These are phyloP conservation scores for Heliothis subflexa DNA, from an alignment of 1,140 invertebrate species.

Conservation along the genomic window DNA sequence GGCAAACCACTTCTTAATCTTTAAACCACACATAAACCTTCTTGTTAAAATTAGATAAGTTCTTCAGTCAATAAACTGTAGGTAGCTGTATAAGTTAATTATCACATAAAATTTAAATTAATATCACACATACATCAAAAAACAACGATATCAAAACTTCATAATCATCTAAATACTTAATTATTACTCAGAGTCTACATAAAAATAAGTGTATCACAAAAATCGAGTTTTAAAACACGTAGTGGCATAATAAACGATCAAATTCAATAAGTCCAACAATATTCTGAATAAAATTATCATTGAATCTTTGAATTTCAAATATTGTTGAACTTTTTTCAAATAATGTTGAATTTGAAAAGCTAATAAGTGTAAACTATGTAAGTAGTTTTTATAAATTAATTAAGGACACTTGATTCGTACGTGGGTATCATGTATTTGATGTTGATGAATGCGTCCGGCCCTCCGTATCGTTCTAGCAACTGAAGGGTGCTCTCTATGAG, in stretches of 20 bases:
- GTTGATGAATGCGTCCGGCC: constrained; percentile 97
- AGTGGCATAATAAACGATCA: background rate
- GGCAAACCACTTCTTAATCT: constrained; percentile 45
- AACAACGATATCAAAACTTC: background rate
- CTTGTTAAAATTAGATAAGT: background rate
- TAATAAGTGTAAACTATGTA: background rate
- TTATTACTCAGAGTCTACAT: background rate
- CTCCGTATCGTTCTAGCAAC: constrained; percentile 94
- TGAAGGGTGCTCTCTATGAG: constrained; percentile 97
- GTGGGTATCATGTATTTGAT: constrained; percentile 99
- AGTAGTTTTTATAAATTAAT: constrained; percentile 77
- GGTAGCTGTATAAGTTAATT: background rate
- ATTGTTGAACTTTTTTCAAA: background rate
- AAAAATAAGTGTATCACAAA: background rate
- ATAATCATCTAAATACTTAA: constrained; percentile 7
- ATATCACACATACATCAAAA: background rate
- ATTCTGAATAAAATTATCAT: background rate
- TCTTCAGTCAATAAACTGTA: background rate
- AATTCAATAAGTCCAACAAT: background rate
- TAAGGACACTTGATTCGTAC: constrained; percentile 96
- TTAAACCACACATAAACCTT: constrained; percentile 44
- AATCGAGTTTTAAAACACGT: background rate
- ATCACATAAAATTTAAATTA: background rate
- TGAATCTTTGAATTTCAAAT: background rate
- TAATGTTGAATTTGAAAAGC: constrained; percentile 10